Evolutionary conservation across 2,113 vertebrate genomes (phyloP).

Genomic region (Eudorcas thomsonii): DNA sequence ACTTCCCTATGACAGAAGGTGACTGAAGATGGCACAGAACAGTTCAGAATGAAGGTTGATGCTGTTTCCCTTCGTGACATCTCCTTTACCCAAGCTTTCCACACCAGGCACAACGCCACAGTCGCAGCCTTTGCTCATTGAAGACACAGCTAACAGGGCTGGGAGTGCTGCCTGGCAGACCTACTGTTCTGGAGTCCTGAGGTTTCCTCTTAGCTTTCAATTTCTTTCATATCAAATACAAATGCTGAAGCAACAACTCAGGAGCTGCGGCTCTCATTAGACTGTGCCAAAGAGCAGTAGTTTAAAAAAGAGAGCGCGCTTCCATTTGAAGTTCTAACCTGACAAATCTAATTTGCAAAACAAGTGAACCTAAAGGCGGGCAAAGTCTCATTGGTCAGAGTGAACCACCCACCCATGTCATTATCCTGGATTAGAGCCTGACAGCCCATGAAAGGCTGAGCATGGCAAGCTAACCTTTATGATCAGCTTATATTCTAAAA

Average conservation of each 20-base stretch:
- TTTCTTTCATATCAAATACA: slow-evolving; percentile 30
- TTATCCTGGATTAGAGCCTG: slow-evolving; percentile 23
- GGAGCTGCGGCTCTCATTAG: slow-evolving; percentile 36
- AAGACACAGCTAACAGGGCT: background rate
- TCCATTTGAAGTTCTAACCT: slow-evolving; percentile 40
- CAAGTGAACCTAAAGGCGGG: slow-evolving; percentile 16
- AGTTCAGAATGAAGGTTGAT: background rate
- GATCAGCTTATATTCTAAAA: slow-evolving; percentile 39
- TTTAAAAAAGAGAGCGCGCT: background rate
- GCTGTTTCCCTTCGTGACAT: background rate
- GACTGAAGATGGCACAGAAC: slow-evolving; percentile 19
- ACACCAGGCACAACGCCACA: background rate
- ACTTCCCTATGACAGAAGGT: background rate
- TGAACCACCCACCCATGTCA: background rate
- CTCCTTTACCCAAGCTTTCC: background rate
- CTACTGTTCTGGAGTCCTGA: background rate
- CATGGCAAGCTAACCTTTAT: slow-evolving; percentile 36
- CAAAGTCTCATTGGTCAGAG: background rate
- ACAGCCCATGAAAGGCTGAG: background rate
- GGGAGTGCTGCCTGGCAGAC: background rate
- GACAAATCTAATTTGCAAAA: slow-evolving; percentile 61
- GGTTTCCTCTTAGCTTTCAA: background rate
- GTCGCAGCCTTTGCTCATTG: background rate
- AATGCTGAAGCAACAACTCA: background rate
- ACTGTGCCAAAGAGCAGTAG: slow-evolving; percentile 37